Base-by-base conservation (phyloP, 2,113 vertebrate genomes). In the Rynchops niger region DNA sequence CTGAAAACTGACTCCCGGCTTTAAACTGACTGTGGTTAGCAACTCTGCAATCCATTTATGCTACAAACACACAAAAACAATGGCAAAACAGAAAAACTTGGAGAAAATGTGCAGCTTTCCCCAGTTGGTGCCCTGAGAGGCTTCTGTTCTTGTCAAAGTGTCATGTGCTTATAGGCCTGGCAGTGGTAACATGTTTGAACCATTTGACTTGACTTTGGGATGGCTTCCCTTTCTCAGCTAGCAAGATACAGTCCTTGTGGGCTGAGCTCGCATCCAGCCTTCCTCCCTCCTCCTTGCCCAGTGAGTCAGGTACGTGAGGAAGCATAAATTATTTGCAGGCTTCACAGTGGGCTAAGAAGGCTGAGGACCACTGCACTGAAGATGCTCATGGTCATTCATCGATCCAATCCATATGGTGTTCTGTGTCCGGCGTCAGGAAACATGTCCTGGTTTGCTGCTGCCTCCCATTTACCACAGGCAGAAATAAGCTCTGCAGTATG, bases 61-160 rank as follows among this genome's bases (percentile, higher is more conserved):
- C 18, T 59, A 59, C 16, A 82, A 84, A 63, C 1, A 1, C 34
- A 69, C 12, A 72, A 77, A 78, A 90, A 2, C 12, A 82, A 29
- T 9, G 23, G 8, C 18, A 66, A 86, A 94, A 23, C 12, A 82
- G 36, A 56, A 91, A 32, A 87, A n/a, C 1, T 1, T 40, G 16
- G 23, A 74, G 21, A 55, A 91, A 59, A 81, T 7, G 0, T 76
- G 43, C 47, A 52, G 11, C 26, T 78, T 88, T 66, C 22, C 65
- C 22, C 6, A 71, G 15, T 0, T 0, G 0, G 7, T 55, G 34
- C 1, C 3, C 36, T 20, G 36, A 84, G 50, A 76, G 89, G 17
- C 34, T 45, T 30, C 25, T 61, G 34, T 23, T 69, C 43, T 67
- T 79, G 23, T 72, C 6, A 0, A 74, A 65, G 23, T 15, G 5